A percentile compares a stretch with the other conserved stretches of the same genome.
phyloP scores from a whole-genome alignment of 2,113 vertebrate genomes.

The Parus major region DNA sequence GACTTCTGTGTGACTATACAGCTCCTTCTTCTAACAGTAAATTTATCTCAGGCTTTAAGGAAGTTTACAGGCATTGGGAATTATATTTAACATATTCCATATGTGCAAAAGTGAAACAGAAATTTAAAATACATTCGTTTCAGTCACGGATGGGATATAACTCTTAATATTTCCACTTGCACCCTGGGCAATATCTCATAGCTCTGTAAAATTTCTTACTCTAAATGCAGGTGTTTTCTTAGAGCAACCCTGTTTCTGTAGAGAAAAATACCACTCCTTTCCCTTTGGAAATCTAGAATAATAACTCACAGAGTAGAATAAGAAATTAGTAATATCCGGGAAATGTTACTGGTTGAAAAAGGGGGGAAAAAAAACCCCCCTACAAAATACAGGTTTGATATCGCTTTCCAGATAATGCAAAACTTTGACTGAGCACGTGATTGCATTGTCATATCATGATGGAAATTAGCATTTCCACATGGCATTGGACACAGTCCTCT shows the following conservation, averaged over 20 bases:
- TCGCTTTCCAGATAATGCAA: neutral
- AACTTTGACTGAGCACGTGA: neutral
- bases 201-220: constrained; percentile 1
- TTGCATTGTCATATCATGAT: neutral
- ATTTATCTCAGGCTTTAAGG: constrained; percentile 25
- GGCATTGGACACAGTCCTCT: neutral
- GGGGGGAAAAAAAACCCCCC: neutral
- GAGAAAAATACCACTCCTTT: constrained; percentile 12
- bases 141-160: neutral
- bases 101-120: neutral
- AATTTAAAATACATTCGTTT: constrained; percentile 29
- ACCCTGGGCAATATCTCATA: constrained; percentile 1
- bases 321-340: neutral
- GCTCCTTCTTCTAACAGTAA: constrained; percentile 17
- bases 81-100: constrained; percentile 37
- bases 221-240: constrained; percentile 44
- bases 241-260: neutral
- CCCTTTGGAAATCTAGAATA: constrained; percentile 10
- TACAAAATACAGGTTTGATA: neutral
- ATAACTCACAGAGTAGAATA: neutral
- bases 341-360: neutral
- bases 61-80: neutral
- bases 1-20: neutral
- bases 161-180: constrained; percentile 35
- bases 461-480: neutral